Conservation (phyloP, 2,888 invertebrate genomes). For the Hyposoter dolosus region DNA sequence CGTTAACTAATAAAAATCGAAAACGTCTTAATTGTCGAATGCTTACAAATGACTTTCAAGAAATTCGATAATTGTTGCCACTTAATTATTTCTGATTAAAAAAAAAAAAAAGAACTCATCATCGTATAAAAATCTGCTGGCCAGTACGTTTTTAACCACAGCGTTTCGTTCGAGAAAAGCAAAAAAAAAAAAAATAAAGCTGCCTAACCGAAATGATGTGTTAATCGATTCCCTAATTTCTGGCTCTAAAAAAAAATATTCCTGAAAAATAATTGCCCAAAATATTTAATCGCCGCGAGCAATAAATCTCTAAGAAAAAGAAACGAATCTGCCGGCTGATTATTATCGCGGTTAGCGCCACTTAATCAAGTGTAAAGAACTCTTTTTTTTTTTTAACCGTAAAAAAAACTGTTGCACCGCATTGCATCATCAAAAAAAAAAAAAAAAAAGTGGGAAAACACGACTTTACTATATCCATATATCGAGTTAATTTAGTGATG, state of each 20-base stretch:
- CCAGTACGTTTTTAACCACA: background rate
- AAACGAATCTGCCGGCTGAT: background rate
- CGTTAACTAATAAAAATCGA: background rate
- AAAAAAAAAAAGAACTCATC: background rate
- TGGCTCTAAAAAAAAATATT: background rate
- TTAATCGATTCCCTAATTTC: background rate
- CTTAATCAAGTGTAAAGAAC: conserved; percentile 1
- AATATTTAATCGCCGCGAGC: background rate
- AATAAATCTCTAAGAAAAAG: background rate
- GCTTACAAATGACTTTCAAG: background rate
- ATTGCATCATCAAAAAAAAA: conserved; percentile 6
- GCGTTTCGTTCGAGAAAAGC: background rate
- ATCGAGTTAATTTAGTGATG: conserved; percentile 29
- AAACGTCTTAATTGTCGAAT: background rate
- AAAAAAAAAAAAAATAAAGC: background rate
- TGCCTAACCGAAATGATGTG: background rate
- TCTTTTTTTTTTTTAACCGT: background rate
- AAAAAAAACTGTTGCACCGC: background rate
- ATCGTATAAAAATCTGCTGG: background rate
- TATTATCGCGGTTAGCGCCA: background rate
- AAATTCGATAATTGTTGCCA: background rate
- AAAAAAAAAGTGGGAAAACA: background rate
- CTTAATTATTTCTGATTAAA: background rate
- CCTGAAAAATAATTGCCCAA: background rate
- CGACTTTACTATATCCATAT: background rate